Evolutionary conservation across 1,140 invertebrate species (phyloP).

Genomic region (Drosophila sproati): DNA sequence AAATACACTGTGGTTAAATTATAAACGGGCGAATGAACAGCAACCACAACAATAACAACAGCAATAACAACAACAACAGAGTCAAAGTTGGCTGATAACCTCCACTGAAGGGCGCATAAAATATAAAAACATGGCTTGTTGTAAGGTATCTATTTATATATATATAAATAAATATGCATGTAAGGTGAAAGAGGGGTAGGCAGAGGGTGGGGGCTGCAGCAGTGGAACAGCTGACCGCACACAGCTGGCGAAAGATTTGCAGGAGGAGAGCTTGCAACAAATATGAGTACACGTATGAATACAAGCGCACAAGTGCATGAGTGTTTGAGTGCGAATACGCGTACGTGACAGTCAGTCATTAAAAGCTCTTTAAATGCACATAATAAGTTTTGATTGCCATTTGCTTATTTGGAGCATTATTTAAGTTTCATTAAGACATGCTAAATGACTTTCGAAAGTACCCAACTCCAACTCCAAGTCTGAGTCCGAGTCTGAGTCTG

Average conservation of each 20-base stretch:
- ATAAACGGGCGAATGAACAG: conserved; percentile 74
- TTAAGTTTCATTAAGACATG: conserved; percentile 80
- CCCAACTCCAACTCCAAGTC: conserved; percentile 8
- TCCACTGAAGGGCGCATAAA: conserved; percentile 64
- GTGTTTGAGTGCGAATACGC: not conserved
- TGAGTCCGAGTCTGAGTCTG: not conserved
- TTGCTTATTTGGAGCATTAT: conserved; percentile 79
- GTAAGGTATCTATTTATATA: conserved; percentile 16
- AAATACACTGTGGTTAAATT: conserved; percentile 71
- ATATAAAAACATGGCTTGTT: conserved; percentile 16
- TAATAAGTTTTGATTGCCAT: conserved; percentile 75
- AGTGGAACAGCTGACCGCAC: conserved; percentile 32
- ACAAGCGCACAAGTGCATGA: not conserved
- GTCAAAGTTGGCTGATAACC: conserved; percentile 47
- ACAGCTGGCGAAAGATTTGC: conserved; percentile 17
- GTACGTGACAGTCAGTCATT: conserved; percentile 54
- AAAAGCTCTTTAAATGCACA: conserved; percentile 67
- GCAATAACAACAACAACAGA: conserved; percentile 28
- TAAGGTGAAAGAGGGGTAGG: not conserved
- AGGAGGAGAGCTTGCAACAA: conserved; percentile 17
- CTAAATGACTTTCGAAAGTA: conserved; percentile 80
- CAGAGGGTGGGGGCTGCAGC: not conserved
- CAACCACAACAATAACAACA: conserved; percentile 41
- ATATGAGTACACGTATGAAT: not conserved
- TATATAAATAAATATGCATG: not conserved